These are phyloP conservation scores for Xyrichtys novacula DNA, from an alignment of 2,797 vertebrate species.

Conservation along the genomic window DNA sequence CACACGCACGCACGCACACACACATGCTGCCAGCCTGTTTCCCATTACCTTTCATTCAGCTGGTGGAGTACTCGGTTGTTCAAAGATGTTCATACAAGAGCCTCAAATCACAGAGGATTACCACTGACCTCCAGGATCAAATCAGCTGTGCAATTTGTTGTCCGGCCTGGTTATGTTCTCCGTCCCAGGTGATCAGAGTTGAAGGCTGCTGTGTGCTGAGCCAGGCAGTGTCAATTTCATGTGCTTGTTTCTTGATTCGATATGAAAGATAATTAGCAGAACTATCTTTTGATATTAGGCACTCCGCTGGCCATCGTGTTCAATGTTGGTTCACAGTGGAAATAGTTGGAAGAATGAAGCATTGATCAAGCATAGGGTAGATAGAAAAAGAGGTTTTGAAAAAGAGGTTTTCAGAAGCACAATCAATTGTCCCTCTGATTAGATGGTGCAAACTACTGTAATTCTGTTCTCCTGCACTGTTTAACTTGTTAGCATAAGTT, in stretches of 20 bases:
- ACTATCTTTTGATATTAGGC: constrained; percentile 3
- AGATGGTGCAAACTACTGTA: not conserved
- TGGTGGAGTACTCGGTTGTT: constrained; percentile 71
- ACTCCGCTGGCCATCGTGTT: constrained; percentile 4
- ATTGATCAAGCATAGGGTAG: too few relatives aligned
- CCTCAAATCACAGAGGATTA: constrained; percentile 76
- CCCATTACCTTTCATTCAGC: constrained; percentile 74
- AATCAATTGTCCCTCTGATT: too few relatives aligned
- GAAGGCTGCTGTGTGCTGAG: constrained; percentile 61
- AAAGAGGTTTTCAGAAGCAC: too few relatives aligned
- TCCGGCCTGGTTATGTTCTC: constrained; percentile 64
- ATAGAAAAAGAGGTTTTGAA: too few relatives aligned
- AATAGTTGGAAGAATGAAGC: too few relatives aligned
- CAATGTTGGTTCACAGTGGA: not conserved
- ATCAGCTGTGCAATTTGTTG: constrained; percentile 69
- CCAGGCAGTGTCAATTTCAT: constrained; percentile 4
- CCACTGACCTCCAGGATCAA: constrained; percentile 64
- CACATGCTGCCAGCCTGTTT: constrained; percentile 69
- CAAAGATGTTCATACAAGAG: constrained; percentile 63
- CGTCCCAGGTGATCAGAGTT: constrained; percentile 65
- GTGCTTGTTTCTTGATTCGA: constrained; percentile 6
- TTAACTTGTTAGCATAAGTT: not conserved
- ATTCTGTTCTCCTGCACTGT: not conserved
- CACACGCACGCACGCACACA: too few relatives aligned
- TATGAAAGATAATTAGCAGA: constrained; percentile 8